Evolutionary conservation across 2,888 invertebrate genomes (phyloP), one percentile per base, ranked within the genome.

Genomic region (Rhagonycha lutea): DNA sequence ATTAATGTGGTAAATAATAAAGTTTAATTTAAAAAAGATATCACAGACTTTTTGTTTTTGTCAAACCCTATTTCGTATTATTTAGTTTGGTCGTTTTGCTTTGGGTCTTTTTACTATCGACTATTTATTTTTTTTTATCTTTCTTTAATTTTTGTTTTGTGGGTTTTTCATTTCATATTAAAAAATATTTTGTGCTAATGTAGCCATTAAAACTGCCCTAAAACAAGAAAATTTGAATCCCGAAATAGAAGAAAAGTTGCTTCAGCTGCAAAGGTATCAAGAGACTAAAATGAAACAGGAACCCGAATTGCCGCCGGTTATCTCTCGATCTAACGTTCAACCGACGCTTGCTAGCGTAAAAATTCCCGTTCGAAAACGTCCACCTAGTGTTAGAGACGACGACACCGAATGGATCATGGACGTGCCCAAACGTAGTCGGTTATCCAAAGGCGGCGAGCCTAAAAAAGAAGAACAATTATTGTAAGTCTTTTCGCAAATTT

Each of bases 191-290:
- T 62, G 61, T 67, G 24, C 72, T 70, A 79, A 88, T 89, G 73
- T 90, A 96, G 97, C 97, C 12, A 96, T 98, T 82, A 94, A 95
- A 87, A 96, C 95, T 87, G 97, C 96, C n/a, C 88, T 98, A 77
- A 95, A 95, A 87, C 95, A 96, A 88, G 96, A 96, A 84, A 96
- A 96, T 86, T 90, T 97, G 24, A 95, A 96, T 86, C 97, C 97
- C 0, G 97, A 97, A 88, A 95, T 97, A 80, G 96, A 97, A 86
- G 96, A 97, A 84, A 98, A 97, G 86, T 88, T 98, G 69, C 89
- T 97, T 62, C 96, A 96, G 83, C 90, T 97, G 82, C 97, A 97
- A 87, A 91, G 94, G 69, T 96, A 95, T 84, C 95, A 95, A 84
- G 95, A 95, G 86, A 92, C 93, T 81, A 92, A 93, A 81, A 93